These are phyloP conservation scores for Distichodus sexfasciatus DNA, from an alignment of 2,797 vertebrate species.

Conservation along the genomic window DNA sequence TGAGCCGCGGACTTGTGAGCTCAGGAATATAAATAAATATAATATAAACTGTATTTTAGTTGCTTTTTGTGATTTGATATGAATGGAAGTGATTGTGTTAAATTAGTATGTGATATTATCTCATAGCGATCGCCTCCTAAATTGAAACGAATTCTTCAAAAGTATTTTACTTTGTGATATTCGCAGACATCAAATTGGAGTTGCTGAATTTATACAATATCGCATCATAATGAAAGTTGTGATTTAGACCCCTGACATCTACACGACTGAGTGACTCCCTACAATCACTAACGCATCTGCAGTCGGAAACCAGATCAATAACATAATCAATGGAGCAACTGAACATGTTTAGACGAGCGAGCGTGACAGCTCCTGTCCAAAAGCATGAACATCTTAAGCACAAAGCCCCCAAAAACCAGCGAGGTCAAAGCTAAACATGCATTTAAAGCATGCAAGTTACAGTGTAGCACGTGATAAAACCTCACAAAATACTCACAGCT, in stretches of 20 bases:
- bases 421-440: background rate
- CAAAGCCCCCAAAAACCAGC: background rate
- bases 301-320: constrained; percentile 68
- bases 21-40: too few relatives aligned
- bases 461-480: constrained; percentile 25
- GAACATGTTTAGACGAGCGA: constrained; percentile 43
- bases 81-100: too few relatives aligned
- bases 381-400: background rate
- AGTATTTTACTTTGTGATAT: too few relatives aligned
- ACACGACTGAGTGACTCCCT: background rate
- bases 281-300: constrained; percentile 60
- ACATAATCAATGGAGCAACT: constrained; percentile 69
- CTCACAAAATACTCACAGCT: constrained; percentile 78
- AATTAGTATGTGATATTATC: too few relatives aligned
- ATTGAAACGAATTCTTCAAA: too few relatives aligned
- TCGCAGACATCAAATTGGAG: background rate
- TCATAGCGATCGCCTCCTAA: too few relatives aligned
- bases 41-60: too few relatives aligned
- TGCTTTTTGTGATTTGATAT: too few relatives aligned
- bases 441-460: background rate
- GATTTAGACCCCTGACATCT: constrained; percentile 58
- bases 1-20: too few relatives aligned
- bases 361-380: background rate
- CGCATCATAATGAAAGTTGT: too few relatives aligned
- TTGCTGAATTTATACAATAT: background rate